Evolutionary conservation across 1,140 invertebrate genomes (phyloP), one percentile per base, ranked within the genome.

Genomic region (Conopomorpha cramerella): DNA sequence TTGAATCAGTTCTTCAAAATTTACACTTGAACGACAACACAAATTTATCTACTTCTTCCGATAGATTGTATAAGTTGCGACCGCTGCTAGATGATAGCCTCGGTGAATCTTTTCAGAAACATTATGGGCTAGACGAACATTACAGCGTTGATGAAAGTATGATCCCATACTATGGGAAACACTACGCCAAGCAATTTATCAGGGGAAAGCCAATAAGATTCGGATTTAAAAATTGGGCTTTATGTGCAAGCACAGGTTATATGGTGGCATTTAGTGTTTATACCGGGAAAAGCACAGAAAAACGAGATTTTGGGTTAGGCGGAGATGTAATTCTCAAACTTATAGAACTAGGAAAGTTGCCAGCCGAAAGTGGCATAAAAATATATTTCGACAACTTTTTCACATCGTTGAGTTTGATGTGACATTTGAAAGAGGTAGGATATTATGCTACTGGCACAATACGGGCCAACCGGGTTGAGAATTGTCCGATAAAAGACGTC

Each of bases 161-260:
- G 48, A 27, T 54, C 14, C 30, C 40, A 2, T 55, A 49, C 26
- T 43, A 33, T 34, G 51, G 49, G 19, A 30, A 39, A 6, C 51
- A 52, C 29, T 39, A 39, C 8, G 41, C 45, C 18, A 52, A 49
- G 33, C 46, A 49, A 32, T 46, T 28, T 16, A 50, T 50, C 10
- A 31, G 25, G 14, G 41, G 45, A 2, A 47, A 50, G 26, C 41
- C 48, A 8, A 48, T 50, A 45, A 48, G 34, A 25, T 43, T 14
- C 49, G 45, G 41, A 31, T 44, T 36, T 19, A 44, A 44, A 37
- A 39, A 19, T 39, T 46, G 40, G 40, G 42, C 45, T 8, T 30
- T 46, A 8, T 42, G 37, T 17, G 39, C 39, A 16, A 39, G 36
- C 8, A 28, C 41, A 3, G 44, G 44, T 1, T 46, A 46, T 28